phyloP scores from a whole-genome alignment of 2,888 invertebrate genomes.

The Pseudococcus viburni region DNA sequence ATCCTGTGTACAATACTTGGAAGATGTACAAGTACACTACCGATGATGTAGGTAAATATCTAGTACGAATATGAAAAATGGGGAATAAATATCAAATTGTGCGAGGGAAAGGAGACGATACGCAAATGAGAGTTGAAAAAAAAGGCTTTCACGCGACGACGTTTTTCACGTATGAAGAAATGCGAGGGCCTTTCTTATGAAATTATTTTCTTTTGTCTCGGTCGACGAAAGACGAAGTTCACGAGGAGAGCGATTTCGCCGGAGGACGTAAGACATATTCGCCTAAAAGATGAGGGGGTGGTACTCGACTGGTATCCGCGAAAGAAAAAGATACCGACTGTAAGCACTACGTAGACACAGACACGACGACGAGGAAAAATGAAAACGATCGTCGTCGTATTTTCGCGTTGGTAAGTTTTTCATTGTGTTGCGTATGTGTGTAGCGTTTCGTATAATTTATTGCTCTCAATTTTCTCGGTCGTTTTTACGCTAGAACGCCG shows the following conservation, averaged over 20 bases:
- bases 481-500: constrained; percentile 55
- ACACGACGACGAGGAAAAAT: constrained; percentile 19
- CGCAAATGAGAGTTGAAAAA: constrained; percentile 21
- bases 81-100: not conserved
- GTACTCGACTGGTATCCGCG: not conserved
- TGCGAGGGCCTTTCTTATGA: constrained; percentile 10
- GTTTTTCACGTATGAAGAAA: constrained; percentile 8
- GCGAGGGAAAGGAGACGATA: not conserved
- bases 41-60: too few species aligned
- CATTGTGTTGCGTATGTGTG: constrained; percentile 41
- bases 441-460: constrained; percentile 55
- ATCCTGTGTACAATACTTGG: too few species aligned
- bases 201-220: constrained; percentile 49
- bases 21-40: not conserved
- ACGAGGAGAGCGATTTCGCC: constrained; percentile 4
- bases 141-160: constrained; percentile 13
- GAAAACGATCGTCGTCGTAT: constrained; percentile 40
- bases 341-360: too few species aligned
- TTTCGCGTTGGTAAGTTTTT: constrained; percentile 34
- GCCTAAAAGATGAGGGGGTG: not conserved
- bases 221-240: not conserved
- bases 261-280: constrained; percentile 19
- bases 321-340: not conserved
- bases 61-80: not conserved
- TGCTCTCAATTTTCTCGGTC: constrained; percentile 56